These are phyloP conservation scores for Coracopsis vasa DNA, from an alignment of 2,113 vertebrate species.

Conservation along the genomic window DNA sequence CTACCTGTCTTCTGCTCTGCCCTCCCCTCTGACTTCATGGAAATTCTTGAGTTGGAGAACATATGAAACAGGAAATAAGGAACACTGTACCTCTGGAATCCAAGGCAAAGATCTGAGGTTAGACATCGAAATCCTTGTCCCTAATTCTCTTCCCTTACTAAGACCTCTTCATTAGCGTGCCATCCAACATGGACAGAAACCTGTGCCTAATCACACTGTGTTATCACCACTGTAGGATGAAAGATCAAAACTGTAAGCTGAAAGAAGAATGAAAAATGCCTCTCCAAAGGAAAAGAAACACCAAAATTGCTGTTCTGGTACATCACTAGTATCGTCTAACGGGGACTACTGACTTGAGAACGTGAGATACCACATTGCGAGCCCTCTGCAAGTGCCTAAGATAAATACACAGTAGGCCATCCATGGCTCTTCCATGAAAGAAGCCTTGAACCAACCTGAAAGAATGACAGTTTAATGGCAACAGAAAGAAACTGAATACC, in stretches of 20 bases:
- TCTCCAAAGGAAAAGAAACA: not conserved
- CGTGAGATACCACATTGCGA: not conserved
- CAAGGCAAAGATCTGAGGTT: not conserved
- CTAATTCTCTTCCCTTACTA: not conserved
- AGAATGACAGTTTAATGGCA: not conserved
- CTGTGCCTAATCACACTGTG: not conserved
- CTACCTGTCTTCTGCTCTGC: not conserved
- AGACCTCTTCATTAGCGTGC: not conserved
- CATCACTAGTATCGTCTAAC: fast-evolving
- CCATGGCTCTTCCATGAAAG: not conserved
- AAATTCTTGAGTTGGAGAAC: not conserved
- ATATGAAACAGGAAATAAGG: not conserved
- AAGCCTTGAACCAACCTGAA: not conserved
- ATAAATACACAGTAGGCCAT: not conserved
- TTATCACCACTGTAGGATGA: not conserved
- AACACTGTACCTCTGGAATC: not conserved
- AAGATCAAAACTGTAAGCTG: not conserved
- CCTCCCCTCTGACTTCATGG: not conserved
- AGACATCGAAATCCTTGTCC: not conserved
- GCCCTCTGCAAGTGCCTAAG: not conserved
- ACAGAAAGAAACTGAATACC: not conserved
- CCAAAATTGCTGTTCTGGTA: not conserved
- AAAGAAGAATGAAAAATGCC: not conserved
- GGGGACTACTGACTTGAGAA: not conserved
- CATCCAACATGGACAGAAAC: not conserved